Evolutionary conservation across 1,140 invertebrate species (phyloP), one percentile per base, ranked within the genome.

Genomic region (Brachionus paranguensis): DNA sequence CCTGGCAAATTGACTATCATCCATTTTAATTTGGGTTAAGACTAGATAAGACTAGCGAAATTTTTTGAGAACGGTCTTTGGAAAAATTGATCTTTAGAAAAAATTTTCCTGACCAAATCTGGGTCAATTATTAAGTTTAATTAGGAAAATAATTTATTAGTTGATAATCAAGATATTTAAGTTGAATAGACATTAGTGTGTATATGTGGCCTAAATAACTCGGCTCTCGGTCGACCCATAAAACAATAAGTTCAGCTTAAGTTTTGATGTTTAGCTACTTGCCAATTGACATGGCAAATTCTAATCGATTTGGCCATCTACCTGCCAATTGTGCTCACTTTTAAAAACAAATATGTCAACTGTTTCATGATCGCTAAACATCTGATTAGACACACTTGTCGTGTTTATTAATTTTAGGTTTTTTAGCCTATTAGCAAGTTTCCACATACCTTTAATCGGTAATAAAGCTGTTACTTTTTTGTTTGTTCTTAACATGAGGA

Each of bases 121-220:
- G 17, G 68, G 68, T 72, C 68, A 72, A 72, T 72, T 72, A 72
- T 72, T 72, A 43, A 72, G 29, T 72, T 72, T 72, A 72, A 72
- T 72, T 72, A 72, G 33, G 17, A 72, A 72, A 41, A 20, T 68
- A 14, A 72, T 41, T 41, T 72, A 72, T 12, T n/a, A 72, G 68
- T 72, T 72, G 37, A 72, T 72, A 72, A 72, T 43, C 11, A 72
- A 72, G 33, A 68, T 68, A 33, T 68, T 33, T 68, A 68, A 68
- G 65, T 41, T 68, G 33, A 68, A 68, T 68, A 68, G 29, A 33
- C 65, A 33, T 68, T 68, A 37, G 33, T 20, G 53, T 60, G 53
- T 60, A 60, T 60, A 20, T 60, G 53, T 60, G 53, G 53, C 53
- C 53, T 60, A 60, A 60, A 60, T 24, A 60, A 24, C 17, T 60